Evolutionary conservation across 2,888 invertebrate species (phyloP).

Genomic region (Euspilapteryx auroguttella): DNA sequence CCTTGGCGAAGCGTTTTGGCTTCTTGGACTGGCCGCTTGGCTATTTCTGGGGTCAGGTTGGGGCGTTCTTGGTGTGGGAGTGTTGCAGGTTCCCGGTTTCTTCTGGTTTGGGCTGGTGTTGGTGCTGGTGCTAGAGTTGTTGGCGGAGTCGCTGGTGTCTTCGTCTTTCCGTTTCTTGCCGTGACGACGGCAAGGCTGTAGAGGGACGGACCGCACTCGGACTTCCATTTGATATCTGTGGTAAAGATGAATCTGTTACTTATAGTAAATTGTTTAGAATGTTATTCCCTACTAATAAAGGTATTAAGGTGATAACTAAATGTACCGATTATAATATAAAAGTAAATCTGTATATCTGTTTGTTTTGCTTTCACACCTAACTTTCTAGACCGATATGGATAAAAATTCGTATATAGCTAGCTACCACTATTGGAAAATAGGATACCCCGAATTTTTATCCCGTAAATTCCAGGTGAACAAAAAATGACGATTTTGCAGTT

Average conservation of each 20-base stretch:
- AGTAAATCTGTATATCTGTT: too few relatives aligned
- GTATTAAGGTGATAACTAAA: too few relatives aligned
- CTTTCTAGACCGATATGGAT: too few relatives aligned
- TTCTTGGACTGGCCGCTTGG: conserved; percentile 43
- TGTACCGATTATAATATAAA: too few relatives aligned
- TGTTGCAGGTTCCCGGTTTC: conserved; percentile 24
- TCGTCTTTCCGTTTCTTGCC: conserved; percentile 80
- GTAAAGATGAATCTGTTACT: conserved; percentile 11
- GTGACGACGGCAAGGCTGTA: conserved; percentile 79
- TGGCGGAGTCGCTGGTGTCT: conserved; percentile 47
- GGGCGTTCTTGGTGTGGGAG: conserved; percentile 41
- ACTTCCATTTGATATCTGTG: conserved; percentile 85
- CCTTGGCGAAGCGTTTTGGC: conserved; percentile 61
- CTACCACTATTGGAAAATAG: too few relatives aligned
- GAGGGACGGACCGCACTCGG: conserved; percentile 79
- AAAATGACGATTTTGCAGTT: too few relatives aligned
- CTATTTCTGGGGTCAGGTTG: conserved; percentile 40
- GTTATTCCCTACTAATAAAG: too few relatives aligned
- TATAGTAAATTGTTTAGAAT: too few relatives aligned
- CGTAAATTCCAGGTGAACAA: too few relatives aligned
- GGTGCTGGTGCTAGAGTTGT: conserved; percentile 20
- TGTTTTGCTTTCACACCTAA: too few relatives aligned
- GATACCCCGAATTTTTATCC: too few relatives aligned
- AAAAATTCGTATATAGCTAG: too few relatives aligned
- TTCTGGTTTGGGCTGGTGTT: conserved; percentile 39